These are phyloP conservation scores for Pollenia amentaria DNA, from an alignment of 2,888 invertebrate genomes.

Conservation along the genomic window DNA sequence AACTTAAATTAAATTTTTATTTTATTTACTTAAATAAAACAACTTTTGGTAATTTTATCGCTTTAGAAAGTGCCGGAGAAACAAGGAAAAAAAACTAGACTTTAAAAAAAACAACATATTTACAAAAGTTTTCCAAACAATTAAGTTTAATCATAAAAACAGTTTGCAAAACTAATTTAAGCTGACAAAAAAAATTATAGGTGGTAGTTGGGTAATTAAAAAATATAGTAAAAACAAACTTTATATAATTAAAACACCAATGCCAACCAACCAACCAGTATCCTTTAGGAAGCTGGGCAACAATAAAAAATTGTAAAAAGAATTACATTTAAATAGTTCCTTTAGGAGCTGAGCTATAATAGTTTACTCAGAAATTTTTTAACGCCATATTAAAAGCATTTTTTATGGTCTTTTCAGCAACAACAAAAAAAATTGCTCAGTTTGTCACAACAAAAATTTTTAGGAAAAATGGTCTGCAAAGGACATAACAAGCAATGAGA, in stretches of 20 bases:
- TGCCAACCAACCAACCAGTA: neutral
- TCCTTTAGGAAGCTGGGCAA: slow-evolving; percentile 33
- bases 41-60: slow-evolving; percentile 47
- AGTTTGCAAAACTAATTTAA: slow-evolving; percentile 69
- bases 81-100: neutral
- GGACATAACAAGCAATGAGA: neutral
- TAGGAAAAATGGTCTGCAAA: slow-evolving; percentile 1
- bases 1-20: slow-evolving; percentile 36
- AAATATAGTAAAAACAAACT: slow-evolving; percentile 29
- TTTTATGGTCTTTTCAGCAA: neutral
- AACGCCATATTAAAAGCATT: neutral
- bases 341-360: slow-evolving; percentile 34
- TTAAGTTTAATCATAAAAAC: slow-evolving; percentile 71
- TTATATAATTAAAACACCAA: slow-evolving; percentile 67
- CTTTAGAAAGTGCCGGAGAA: neutral
- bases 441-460: slow-evolving; percentile 45
- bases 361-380: slow-evolving; percentile 48
- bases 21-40: slow-evolving; percentile 27
- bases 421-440: neutral
- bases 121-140: slow-evolving; percentile 62
- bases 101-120: slow-evolving; percentile 34
- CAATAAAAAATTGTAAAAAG: slow-evolving; percentile 27
- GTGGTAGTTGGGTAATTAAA: slow-evolving; percentile 8
- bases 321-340: slow-evolving; percentile 59
- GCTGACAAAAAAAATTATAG: slow-evolving; percentile 46